Conservation (phyloP, 2,888 invertebrate species). For the Leucoma salicis region DNA sequence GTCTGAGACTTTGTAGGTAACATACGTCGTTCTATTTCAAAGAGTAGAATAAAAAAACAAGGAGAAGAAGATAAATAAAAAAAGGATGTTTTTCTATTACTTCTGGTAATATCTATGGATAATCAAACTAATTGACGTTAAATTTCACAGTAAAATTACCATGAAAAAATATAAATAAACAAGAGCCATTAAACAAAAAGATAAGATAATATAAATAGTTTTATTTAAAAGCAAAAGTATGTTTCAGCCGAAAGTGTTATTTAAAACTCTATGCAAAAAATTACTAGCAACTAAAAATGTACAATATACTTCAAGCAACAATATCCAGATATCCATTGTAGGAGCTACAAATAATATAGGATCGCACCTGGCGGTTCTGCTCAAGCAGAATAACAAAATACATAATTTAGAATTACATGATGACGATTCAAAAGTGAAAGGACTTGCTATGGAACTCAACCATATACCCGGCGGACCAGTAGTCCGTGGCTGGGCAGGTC, state of each 20-base stretch:
- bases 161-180: no score
- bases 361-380: slow-evolving; percentile 49
- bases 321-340: slow-evolving; percentile 52
- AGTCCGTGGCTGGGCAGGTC: slow-evolving; percentile 33
- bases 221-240: neutral
- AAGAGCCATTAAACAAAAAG: no score
- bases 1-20: no score
- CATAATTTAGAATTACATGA: slow-evolving; percentile 51
- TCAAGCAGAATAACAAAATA: slow-evolving; percentile 54
- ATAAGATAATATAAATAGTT: no score
- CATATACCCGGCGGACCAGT: slow-evolving; percentile 49
- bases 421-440: slow-evolving; percentile 45
- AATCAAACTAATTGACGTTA: no score
- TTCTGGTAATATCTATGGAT: no score
- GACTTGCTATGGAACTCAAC: slow-evolving; percentile 47
- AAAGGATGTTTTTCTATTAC: no score
- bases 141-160: no score
- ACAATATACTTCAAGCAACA: slow-evolving; percentile 22
- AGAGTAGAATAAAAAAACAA: no score
- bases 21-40: no score
- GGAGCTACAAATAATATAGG: slow-evolving; percentile 57
- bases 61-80: no score
- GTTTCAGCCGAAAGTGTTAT: neutral
- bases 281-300: neutral
- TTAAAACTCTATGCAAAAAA: neutral